Evolutionary conservation across 2,113 vertebrate genomes (phyloP).

Genomic region (Panurus biarmicus): DNA sequence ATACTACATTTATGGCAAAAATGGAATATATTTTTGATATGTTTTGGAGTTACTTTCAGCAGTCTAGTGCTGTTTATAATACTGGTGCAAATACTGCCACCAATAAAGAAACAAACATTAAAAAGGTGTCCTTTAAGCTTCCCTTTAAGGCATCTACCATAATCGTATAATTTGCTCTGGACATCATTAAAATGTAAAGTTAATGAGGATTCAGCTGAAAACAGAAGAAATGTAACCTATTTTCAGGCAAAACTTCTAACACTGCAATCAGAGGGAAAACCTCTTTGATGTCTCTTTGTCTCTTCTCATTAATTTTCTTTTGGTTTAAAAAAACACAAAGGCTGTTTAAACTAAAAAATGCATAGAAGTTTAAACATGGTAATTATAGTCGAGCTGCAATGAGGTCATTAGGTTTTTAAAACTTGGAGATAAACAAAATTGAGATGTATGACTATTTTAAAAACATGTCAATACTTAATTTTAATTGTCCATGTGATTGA

Average conservation of each 20-base stretch:
- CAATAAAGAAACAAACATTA: conserved; percentile 62
- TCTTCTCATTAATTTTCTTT: conserved; percentile 91
- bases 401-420: conserved; percentile 70
- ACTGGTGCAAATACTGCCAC: conserved; percentile 57
- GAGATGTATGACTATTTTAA: conserved; percentile 44
- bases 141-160: conserved; percentile 75
- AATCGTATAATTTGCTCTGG: conserved; percentile 75
- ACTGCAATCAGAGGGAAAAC: conserved; percentile 83
- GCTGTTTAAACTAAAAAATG: conserved; percentile 73
- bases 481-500: conserved; percentile 38
- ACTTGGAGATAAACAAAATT: conserved; percentile 71
- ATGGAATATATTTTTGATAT: not conserved
- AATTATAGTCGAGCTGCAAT: conserved; percentile 74
- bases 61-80: conserved; percentile 61
- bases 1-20: not conserved
- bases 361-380: conserved; percentile 76
- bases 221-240: conserved; percentile 87
- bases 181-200: conserved; percentile 93
- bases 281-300: conserved; percentile 92
- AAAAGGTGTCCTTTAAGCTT: conserved; percentile 72
- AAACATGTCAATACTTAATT: conserved; percentile 37
- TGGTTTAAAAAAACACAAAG: conserved; percentile 75
- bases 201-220: conserved; percentile 90
- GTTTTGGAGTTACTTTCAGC: conserved; percentile 36
- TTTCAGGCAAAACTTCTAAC: conserved; percentile 90